phyloP scores from a whole-genome alignment of 2,113 vertebrate genomes.

The Pampusana beccarii region DNA sequence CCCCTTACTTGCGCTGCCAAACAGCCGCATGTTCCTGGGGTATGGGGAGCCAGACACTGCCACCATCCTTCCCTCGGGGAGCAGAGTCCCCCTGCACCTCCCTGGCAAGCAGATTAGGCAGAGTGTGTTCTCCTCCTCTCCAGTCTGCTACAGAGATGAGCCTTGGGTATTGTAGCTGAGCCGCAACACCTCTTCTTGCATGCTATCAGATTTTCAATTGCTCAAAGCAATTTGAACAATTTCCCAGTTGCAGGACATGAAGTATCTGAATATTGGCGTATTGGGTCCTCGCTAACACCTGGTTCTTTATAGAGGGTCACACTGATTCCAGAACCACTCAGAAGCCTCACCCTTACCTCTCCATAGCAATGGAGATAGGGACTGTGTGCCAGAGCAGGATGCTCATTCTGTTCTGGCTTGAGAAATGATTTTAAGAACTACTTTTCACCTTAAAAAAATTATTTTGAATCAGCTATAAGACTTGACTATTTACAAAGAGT shows the following conservation, averaged over 20 bases:
- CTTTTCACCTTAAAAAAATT: background rate
- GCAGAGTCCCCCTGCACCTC: background rate
- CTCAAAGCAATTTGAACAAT: background rate
- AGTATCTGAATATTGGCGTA: background rate
- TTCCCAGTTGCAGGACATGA: background rate
- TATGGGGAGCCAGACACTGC: background rate
- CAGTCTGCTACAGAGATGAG: background rate
- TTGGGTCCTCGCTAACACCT: background rate
- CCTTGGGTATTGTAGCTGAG: background rate
- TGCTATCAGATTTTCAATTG: background rate
- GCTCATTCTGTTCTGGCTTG: background rate
- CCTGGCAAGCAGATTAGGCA: background rate
- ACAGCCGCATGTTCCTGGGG: accelerated
- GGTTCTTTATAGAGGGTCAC: background rate
- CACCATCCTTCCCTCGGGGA: background rate
- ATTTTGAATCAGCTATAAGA: background rate
- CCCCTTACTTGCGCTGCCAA: background rate
- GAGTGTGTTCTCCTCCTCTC: background rate
- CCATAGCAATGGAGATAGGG: background rate
- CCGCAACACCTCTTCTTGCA: background rate
- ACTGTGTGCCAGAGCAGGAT: background rate
- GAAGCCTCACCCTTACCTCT: background rate
- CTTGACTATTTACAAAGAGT: background rate
- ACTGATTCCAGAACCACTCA: background rate
- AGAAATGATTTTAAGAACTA: background rate